phyloP scores from a whole-genome alignment of 2,113 vertebrate genomes.

The Oncorhynchus masou region DNA sequence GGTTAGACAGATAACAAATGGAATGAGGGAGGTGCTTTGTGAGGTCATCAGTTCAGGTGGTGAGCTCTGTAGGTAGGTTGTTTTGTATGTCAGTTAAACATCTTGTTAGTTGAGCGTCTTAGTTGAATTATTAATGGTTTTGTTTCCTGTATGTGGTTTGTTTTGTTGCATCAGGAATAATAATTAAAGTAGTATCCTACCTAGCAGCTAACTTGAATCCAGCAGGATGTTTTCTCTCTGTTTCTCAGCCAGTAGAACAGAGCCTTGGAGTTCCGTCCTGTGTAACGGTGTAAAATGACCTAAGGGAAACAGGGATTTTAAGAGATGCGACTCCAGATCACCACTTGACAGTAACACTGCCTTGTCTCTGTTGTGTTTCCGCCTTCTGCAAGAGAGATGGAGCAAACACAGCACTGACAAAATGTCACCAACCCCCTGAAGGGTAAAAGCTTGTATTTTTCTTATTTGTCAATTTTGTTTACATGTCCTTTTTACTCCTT shows the following conservation, averaged over 20 bases:
- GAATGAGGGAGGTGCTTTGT: no score
- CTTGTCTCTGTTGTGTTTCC: slow-evolving; percentile 1
- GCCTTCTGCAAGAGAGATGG: neutral
- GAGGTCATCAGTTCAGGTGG: no score
- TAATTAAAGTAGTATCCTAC: slow-evolving; percentile 22
- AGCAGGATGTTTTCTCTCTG: neutral
- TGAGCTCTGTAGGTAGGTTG: no score
- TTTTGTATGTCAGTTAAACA: no score
- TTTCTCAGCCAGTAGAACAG: no score
- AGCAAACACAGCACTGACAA: neutral
- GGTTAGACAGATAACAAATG: no score
- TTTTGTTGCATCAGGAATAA: slow-evolving; percentile 47
- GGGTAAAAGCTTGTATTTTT: slow-evolving; percentile 17
- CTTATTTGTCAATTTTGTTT: slow-evolving; percentile 23
- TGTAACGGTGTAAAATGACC: neutral
- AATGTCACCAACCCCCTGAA: slow-evolving; percentile 25
- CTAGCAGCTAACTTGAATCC: slow-evolving; percentile 22
- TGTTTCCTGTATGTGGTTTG: slow-evolving; percentile 36
- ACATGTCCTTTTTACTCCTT: neutral
- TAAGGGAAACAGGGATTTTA: slow-evolving; percentile 44
- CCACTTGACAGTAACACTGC: slow-evolving; percentile 23
- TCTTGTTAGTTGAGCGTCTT: slow-evolving; percentile 4
- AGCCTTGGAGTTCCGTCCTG: no score
- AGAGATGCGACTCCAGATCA: slow-evolving; percentile 30
- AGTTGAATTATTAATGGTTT: slow-evolving; percentile 52